Percentiles rank a stretch among this genome's conserved stretches.
phyloP scores from a whole-genome alignment of 2,797 vertebrate species.

The Hypotaenidia okinawae region DNA sequence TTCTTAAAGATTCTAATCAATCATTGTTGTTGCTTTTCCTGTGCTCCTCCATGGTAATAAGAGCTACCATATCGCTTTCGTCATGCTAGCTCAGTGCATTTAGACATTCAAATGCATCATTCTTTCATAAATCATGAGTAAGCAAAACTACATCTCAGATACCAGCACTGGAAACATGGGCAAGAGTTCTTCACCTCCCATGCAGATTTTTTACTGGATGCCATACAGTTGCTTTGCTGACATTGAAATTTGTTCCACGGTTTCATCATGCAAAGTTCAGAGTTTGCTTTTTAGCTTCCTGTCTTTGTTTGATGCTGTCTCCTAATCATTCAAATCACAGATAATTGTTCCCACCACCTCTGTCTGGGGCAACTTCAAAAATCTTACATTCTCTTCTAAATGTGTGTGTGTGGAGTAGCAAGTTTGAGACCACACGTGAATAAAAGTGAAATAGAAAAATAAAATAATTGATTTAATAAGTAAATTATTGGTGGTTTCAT shows the following conservation, averaged over 20 bases:
- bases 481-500: not conserved
- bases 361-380: not conserved
- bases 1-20: conserved; percentile 26
- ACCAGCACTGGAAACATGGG: not conserved
- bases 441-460: not conserved
- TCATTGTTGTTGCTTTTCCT: not conserved
- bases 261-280: not conserved
- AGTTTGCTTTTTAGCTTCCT: not conserved
- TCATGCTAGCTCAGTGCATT: not conserved
- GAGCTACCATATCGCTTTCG: not conserved
- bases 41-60: not conserved
- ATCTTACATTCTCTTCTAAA: not conserved
- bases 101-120: conserved; percentile 5
- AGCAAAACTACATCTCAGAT: not conserved
- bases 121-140: not conserved
- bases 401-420: fast-evolving
- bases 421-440: fast-evolving
- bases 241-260: not conserved
- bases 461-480: not conserved
- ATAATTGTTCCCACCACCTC: not conserved
- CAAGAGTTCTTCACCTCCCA: not conserved
- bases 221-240: not conserved
- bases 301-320: not conserved
- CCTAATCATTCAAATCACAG: not conserved
- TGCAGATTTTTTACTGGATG: not conserved